phyloP scores from a whole-genome alignment of 1,140 invertebrate genomes.

The Epicauta chinensis region DNA sequence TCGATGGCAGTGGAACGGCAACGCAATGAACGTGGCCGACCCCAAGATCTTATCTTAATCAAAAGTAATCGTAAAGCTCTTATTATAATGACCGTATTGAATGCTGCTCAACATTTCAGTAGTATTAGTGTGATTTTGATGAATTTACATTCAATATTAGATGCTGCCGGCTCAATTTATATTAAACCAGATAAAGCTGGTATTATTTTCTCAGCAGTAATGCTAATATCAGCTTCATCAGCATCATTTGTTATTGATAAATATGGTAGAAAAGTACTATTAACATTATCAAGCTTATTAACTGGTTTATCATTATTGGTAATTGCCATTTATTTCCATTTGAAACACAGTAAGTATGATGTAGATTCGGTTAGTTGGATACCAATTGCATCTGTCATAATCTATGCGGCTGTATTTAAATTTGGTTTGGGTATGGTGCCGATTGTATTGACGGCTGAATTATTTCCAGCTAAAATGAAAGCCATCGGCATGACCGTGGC shows the following conservation, averaged over 20 bases:
- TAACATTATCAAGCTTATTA: constrained; percentile 32
- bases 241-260: constrained; percentile 40
- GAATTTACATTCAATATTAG: constrained; percentile 47
- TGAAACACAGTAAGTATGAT: constrained; percentile 15
- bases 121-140: constrained; percentile 47
- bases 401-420: constrained; percentile 29
- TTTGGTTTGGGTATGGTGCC: constrained; percentile 51
- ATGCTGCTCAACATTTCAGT: constrained; percentile 28
- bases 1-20: constrained; percentile 24
- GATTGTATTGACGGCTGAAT: constrained; percentile 62
- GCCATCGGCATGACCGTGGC: constrained; percentile 38
- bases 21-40: constrained; percentile 22
- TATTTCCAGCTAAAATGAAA: constrained; percentile 57
- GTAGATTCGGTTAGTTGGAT: constrained; percentile 24
- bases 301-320: constrained; percentile 19
- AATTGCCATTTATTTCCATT: constrained; percentile 31
- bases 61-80: constrained; percentile 31
- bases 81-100: constrained; percentile 31
- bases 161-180: constrained; percentile 36
- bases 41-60: constrained; percentile 27
- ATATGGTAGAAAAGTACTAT: constrained; percentile 44
- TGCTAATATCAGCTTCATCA: constrained; percentile 31
- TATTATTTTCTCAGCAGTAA: constrained; percentile 42
- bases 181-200: constrained; percentile 33
- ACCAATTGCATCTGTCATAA: constrained; percentile 26